Conservation (phyloP, 2,113 vertebrate species). For the Natator depressus region DNA sequence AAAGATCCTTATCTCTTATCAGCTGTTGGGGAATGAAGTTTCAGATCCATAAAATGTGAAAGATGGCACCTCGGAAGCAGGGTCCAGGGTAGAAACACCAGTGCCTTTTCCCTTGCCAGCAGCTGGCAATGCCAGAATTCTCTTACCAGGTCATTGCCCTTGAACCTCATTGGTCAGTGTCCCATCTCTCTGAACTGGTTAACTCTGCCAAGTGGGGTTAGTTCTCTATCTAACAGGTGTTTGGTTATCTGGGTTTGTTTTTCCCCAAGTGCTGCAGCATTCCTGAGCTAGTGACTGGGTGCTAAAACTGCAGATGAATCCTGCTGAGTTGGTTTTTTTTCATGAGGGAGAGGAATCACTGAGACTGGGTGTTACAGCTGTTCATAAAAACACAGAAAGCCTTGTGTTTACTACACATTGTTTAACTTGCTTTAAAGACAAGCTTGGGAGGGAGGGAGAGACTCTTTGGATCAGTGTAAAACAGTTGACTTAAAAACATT, state of each 20-base stretch:
- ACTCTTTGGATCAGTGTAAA: background rate
- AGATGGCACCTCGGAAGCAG: background rate
- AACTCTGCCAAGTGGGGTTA: background rate
- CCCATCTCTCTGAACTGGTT: background rate
- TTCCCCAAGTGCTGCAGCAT: background rate
- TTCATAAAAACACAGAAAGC: background rate
- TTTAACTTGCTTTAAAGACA: background rate
- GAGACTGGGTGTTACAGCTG: fast-evolving
- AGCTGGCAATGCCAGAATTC: background rate
- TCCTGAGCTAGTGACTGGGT: background rate
- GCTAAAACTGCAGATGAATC: background rate
- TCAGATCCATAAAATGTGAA: background rate
- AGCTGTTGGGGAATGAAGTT: background rate
- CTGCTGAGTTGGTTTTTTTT: background rate
- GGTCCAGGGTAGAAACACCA: background rate
- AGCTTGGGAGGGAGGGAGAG: background rate
- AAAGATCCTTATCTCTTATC: conserved; percentile 2
- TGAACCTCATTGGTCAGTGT: background rate
- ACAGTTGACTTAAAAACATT: background rate
- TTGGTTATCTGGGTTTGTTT: background rate
- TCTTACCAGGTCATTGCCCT: background rate
- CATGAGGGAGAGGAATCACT: background rate
- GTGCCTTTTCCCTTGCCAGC: background rate
- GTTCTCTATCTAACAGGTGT: fast-evolving
- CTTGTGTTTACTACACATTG: background rate